Evolutionary conservation across 2,113 vertebrate species (phyloP).

Genomic region (Dasyprocta punctata): DNA sequence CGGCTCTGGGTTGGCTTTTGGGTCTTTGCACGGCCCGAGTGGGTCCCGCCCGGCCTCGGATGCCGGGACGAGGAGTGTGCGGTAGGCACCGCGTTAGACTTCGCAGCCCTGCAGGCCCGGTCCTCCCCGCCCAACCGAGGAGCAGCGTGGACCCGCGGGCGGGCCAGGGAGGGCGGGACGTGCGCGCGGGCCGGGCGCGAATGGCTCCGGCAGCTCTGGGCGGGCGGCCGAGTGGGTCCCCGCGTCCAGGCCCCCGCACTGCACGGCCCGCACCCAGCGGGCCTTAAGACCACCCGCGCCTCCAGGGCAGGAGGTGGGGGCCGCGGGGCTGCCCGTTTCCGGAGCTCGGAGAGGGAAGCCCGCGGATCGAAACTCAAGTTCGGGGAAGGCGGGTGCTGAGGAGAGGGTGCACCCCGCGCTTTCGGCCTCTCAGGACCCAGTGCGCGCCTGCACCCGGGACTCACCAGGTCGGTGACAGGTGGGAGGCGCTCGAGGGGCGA

Average conservation of each 20-base stretch:
- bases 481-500: neutral
- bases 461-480: neutral
- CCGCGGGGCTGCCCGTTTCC: neutral
- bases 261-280: neutral
- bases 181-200: constrained; percentile 24
- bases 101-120: neutral
- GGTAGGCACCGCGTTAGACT: neutral
- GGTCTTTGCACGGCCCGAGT: too few relatives aligned
- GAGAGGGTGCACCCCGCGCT: neutral
- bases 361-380: neutral
- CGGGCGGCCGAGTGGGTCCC: neutral
- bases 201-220: constrained; percentile 45
- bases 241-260: neutral
- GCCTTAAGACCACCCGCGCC: neutral
- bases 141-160: accelerated
- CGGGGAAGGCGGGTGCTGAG: neutral
- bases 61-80: neutral
- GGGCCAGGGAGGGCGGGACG: neutral
- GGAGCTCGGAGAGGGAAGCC: neutral
- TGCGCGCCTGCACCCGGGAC: neutral
- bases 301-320: neutral
- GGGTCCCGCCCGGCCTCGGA: accelerated
- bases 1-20: neutral
- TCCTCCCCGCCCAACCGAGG: neutral
- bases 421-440: neutral